Evolutionary conservation across 1,140 invertebrate genomes (phyloP), one percentile per base, ranked within the genome.

Genomic region (Globodera rostochiensis): DNA sequence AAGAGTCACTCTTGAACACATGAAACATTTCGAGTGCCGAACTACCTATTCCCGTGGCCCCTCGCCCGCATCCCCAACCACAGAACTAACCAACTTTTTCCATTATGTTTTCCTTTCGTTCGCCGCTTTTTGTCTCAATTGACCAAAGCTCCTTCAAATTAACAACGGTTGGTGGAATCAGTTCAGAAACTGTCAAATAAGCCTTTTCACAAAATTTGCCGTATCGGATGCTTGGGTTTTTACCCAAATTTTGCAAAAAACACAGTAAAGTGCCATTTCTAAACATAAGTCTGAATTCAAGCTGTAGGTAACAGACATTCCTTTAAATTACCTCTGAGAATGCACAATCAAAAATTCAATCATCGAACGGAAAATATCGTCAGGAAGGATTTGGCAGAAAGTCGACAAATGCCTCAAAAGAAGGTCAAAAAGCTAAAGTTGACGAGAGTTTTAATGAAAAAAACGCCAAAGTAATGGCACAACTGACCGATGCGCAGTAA

Each of bases 391-490:
- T 19, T 57, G 45, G 57, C 47, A 76, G n/a, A 76, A n/a, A n/a
- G 74, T 36, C 57, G 49, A 15, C 19, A 76, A 46, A 76, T 76
- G 45, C 11, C 49, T 15, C 45, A 47, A 76, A 76, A 76, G 47
- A 36, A 76, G 66, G 21, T 57, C 49, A 76, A 76, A 76, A 8
- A 76, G 66, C 74, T 76, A n/a, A 76, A 60, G 36, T 36, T 15
- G 53, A 53, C 53, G 53, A 53, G 50, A 53, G 53, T 9, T 64
- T 15, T 64, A 64, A 64, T 11, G 57, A 13, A 53, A 13, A 13
- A 53, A 53, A 9, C 11, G 50, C 50, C 11, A 13, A 53, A 36
- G 3, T 13, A 53, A 53, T 53, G 50, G 50, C 50, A 50, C 50
- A 3, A 64, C 57, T 15, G 57, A 64, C 57, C 57, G 57, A 64